Evolutionary conservation across 1,140 invertebrate species (phyloP).

Genomic region (Cephus cinctus): DNA sequence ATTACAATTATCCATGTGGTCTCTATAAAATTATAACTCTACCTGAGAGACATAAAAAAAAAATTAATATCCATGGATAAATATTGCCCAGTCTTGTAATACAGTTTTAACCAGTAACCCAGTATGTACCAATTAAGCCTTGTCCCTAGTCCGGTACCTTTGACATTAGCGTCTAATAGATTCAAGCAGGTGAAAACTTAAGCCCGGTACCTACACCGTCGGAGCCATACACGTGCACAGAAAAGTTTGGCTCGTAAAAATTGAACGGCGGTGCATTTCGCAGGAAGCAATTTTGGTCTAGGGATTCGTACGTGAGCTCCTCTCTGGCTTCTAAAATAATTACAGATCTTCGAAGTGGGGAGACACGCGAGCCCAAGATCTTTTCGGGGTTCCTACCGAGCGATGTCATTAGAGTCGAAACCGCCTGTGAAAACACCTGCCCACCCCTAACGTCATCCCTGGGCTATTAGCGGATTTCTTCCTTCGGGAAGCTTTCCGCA

Average conservation of each 20-base stretch:
- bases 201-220: background rate
- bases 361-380: constrained; percentile 21
- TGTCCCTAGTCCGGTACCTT: too few species aligned
- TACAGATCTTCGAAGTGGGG: constrained; percentile 15
- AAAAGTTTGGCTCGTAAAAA: constrained; percentile 19
- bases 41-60: too few species aligned
- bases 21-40: too few species aligned
- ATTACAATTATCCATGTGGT: too few species aligned
- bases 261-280: constrained; percentile 15
- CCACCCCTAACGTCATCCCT: constrained; percentile 19
- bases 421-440: constrained; percentile 23
- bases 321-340: constrained; percentile 20
- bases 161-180: too few species aligned
- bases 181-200: constrained; percentile 24
- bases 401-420: constrained; percentile 24
- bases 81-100: too few species aligned
- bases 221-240: constrained; percentile 8
- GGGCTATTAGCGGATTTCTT: constrained; percentile 1
- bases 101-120: too few species aligned
- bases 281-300: constrained; percentile 34
- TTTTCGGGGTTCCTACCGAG: background rate
- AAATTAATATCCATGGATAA: too few species aligned
- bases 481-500: background rate
- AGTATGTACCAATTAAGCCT: too few species aligned
- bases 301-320: constrained; percentile 9